A percentile compares a stretch with the other conserved stretches of the same genome.
Conservation (phyloP, 2,888 invertebrate genomes). For the Lysandra bellargus region DNA sequence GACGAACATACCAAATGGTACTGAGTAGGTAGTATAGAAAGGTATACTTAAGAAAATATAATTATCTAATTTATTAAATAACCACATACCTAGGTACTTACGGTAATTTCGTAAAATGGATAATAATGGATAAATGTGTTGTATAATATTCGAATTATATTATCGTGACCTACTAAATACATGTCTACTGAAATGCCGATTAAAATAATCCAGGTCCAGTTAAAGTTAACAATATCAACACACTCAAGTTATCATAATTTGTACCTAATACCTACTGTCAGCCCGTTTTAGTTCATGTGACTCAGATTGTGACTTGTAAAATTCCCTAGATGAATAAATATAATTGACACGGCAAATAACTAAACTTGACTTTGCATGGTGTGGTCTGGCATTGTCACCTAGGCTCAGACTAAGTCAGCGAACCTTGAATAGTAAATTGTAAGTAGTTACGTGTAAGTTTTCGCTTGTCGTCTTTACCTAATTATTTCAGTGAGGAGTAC, state of each 20-base stretch:
- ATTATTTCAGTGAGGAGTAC: no score
- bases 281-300: no score
- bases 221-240: neutral
- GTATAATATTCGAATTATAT: neutral
- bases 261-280: neutral
- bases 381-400: no score
- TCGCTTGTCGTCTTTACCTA: no score
- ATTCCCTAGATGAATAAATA: no score
- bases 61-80: neutral
- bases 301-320: no score
- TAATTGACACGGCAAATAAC: no score
- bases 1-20: slow-evolving; percentile 17
- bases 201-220: neutral
- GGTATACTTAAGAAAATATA: neutral
- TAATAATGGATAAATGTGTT: slow-evolving; percentile 13
- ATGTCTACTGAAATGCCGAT: neutral
- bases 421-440: no score
- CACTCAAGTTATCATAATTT: neutral
- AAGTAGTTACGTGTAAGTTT: no score
- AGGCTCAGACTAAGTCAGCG: no score
- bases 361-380: no score
- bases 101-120: slow-evolving; percentile 13
- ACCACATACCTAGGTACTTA: neutral
- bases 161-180: neutral
- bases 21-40: neutral